Evolutionary conservation across 1,140 invertebrate species (phyloP).

Genomic region (Drosophila nasuta): DNA sequence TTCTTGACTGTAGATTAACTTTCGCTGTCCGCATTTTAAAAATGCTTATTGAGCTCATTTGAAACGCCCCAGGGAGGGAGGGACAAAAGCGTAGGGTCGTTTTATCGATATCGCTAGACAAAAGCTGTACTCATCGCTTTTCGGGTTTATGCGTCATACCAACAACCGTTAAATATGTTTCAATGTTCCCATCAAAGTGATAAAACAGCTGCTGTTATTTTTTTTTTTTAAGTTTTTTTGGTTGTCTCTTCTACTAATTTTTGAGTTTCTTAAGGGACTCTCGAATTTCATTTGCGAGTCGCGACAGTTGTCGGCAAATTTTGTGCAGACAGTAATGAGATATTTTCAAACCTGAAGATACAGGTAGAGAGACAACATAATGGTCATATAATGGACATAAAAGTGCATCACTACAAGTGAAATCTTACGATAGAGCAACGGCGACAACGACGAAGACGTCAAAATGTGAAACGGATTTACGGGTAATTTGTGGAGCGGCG

Average conservation of each 20-base stretch:
- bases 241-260: constrained; percentile 1
- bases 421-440: constrained; percentile 31
- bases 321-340: constrained; percentile 41
- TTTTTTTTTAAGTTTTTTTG: neutral
- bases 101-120: constrained; percentile 18
- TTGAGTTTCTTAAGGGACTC: constrained; percentile 39
- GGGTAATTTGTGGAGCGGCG: constrained; percentile 21
- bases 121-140: constrained; percentile 33
- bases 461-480: constrained; percentile 32
- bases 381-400: constrained; percentile 24
- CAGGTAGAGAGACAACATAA: constrained; percentile 44
- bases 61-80: neutral
- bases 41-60: constrained; percentile 44
- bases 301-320: constrained; percentile 43
- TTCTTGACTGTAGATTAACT: constrained; percentile 46
- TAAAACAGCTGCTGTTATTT: constrained; percentile 34
- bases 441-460: constrained; percentile 4
- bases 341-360: constrained; percentile 41
- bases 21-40: constrained; percentile 25
- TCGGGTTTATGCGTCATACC: constrained; percentile 23
- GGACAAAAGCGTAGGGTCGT: neutral
- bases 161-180: neutral
- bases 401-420: constrained; percentile 49
- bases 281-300: constrained; percentile 64
- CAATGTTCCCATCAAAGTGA: neutral